These are phyloP conservation scores for Acleris emargana DNA, from an alignment of 2,888 invertebrate species.

Conservation along the genomic window DNA sequence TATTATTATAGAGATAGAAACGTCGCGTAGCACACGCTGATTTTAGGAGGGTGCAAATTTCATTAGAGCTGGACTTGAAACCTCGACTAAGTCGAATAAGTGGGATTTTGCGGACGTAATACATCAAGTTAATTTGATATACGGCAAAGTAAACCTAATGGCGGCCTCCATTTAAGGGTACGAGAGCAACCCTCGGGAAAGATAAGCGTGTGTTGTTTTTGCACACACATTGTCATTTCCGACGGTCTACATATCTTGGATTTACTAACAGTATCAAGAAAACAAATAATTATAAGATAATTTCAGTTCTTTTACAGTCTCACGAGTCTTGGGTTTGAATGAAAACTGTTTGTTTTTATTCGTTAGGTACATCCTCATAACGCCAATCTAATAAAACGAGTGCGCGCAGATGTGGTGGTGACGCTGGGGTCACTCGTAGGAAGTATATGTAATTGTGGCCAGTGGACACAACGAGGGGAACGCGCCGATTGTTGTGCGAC, in stretches of 20 bases:
- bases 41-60: conserved; percentile 53
- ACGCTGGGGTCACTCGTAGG: conserved; percentile 70
- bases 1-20: background rate
- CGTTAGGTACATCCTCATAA: conserved; percentile 56
- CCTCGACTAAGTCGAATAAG: conserved; percentile 16
- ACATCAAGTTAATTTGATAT: conserved; percentile 33
- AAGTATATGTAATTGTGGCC: conserved; percentile 79
- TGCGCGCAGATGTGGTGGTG: conserved; percentile 64
- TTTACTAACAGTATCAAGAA: background rate
- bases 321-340: conserved; percentile 48
- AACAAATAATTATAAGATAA: background rate
- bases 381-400: conserved; percentile 53
- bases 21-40: conserved; percentile 25
- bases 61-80: conserved; percentile 50
- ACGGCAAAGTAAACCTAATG: conserved; percentile 22
- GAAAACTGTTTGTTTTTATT: conserved; percentile 52
- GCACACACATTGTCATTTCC: conserved; percentile 8
- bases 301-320: conserved; percentile 26
- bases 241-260: background rate
- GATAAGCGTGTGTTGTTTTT: conserved; percentile 13
- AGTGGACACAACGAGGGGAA: conserved; percentile 82
- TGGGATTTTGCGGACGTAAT: conserved; percentile 20
- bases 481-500: conserved; percentile 81
- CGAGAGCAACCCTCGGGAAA: conserved; percentile 11
- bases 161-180: conserved; percentile 14